A percentile compares a stretch with the other conserved stretches of the same genome.
Conservation (phyloP, 2,888 invertebrate species). For the Ormyrus labotus region DNA sequence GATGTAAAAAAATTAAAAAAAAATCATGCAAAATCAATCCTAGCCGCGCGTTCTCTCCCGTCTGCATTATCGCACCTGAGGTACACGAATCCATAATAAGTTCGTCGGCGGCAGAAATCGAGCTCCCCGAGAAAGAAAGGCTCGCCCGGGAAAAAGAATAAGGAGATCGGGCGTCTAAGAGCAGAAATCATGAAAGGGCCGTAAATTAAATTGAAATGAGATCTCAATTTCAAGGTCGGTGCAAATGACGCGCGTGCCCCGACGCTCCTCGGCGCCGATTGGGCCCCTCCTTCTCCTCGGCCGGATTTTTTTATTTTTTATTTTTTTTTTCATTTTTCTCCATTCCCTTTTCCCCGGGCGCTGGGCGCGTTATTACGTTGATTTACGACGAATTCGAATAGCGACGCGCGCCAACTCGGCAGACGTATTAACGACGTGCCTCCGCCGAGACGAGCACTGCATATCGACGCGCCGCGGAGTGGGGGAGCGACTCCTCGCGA, state of each 20-base stretch:
- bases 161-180: background rate
- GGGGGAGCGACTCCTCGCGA: constrained; percentile 5
- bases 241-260: constrained; percentile 50
- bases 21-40: constrained; percentile 16
- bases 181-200: constrained; percentile 35
- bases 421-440: constrained; percentile 64
- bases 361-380: constrained; percentile 60
- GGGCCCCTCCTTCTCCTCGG: background rate
- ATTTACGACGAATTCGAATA: constrained; percentile 63
- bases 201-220: constrained; percentile 56
- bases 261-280: background rate
- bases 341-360: constrained; percentile 17
- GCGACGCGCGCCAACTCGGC: constrained; percentile 48
- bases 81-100: constrained; percentile 26
- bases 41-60: constrained; percentile 2
- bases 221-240: constrained; percentile 57
- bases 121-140: background rate
- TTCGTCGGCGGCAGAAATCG: constrained; percentile 10
- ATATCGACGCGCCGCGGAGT: constrained; percentile 56
- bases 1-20: too few relatives aligned
- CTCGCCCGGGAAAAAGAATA: background rate
- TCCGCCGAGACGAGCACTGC: constrained; percentile 61
- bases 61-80: constrained; percentile 5
- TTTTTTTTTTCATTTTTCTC: background rate
- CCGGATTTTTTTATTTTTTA: background rate